phyloP scores from a whole-genome alignment of 2,113 vertebrate genomes.

The Trinectes maculatus region DNA sequence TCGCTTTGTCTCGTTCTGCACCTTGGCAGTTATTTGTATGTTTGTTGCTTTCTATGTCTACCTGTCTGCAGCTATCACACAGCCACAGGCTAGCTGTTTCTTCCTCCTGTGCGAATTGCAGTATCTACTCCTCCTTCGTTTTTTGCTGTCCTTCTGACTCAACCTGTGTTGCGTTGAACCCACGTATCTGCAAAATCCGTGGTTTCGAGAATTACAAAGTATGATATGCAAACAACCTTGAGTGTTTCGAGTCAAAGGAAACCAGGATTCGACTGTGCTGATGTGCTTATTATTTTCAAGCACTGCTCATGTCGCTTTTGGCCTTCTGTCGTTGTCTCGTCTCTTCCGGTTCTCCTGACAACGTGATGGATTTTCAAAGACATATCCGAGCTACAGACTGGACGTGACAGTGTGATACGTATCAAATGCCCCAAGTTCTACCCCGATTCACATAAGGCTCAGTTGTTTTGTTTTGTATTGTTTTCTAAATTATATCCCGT shows the following conservation, averaged over 20 bases:
- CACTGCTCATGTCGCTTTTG: not conserved
- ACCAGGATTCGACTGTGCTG: not conserved
- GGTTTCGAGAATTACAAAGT: constrained; percentile 30
- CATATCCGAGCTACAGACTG: not conserved
- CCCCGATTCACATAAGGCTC: no score
- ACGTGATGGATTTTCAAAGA: constrained; percentile 15
- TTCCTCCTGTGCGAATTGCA: constrained; percentile 58
- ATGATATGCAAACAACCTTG: constrained; percentile 19
- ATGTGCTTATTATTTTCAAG: not conserved
- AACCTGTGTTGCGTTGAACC: constrained; percentile 20
- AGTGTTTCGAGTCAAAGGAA: not conserved
- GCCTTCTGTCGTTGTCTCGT: no score
- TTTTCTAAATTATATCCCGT: constrained; percentile 54
- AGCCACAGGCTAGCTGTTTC: constrained; percentile 73
- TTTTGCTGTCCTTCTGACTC: constrained; percentile 44
- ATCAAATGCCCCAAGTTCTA: constrained; percentile 21
- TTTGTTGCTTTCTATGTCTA: constrained; percentile 71
- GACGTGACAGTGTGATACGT: no score
- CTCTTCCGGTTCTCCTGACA: not conserved
- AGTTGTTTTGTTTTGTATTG: no score
- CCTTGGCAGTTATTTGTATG: constrained; percentile 78
- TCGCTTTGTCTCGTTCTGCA: constrained; percentile 60
- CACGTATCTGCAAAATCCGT: constrained; percentile 12
- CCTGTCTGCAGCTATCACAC: constrained; percentile 76
- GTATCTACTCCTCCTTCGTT: constrained; percentile 43